Evolutionary conservation across 2,113 vertebrate genomes (phyloP), one percentile per base, ranked within the genome.

Genomic region (Perca flavescens): DNA sequence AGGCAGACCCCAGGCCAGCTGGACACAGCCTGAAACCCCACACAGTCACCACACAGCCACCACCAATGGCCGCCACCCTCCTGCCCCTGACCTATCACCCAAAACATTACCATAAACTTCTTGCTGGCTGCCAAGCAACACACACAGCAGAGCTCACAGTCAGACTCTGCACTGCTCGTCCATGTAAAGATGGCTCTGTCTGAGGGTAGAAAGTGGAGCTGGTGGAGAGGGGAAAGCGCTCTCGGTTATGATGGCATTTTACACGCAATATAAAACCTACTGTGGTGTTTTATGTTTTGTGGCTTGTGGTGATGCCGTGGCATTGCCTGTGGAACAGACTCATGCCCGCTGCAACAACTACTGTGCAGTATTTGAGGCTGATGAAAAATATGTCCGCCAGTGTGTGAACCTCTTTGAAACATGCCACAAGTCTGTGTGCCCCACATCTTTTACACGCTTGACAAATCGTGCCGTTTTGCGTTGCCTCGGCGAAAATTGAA

Each of bases 81-180:
- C 83, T 84, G 87, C 86, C 88, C 79, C 83, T 86, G 91, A 93
- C 89, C 84, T 90, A 90, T 93, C 91, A 86, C 89, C 92, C 89
- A 86, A 94, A 88, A 90, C 87, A 93, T 93, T 92, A 89, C 82
- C 92, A 93, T 93, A 91, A 92, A 93, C 85, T 69, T 79, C 80
- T 79, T 80, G 80, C 72, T 13, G 5, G 49, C 77, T 86, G 93
- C 93, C 93, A 94, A 93, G 65, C 83, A 83, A 87, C 87, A 93
- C 87, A 92, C 83, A 76, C 82, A 60, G 84, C 78, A 49, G 5
- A 77, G 79, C 82, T 77, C 54, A 86, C 74, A 89, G 82, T 74
- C 62, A 11, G 58, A 63, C 86, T 75, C 64, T 60, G 47, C 76
- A 50, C 53, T 52, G 60, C 74, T 60, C n/a, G 54, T 74, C 86